A percentile compares a stretch with the other conserved stretches of the same genome.
Evolutionary conservation across 2,113 vertebrate genomes (phyloP).

Genomic region (Pholis gunnellus): DNA sequence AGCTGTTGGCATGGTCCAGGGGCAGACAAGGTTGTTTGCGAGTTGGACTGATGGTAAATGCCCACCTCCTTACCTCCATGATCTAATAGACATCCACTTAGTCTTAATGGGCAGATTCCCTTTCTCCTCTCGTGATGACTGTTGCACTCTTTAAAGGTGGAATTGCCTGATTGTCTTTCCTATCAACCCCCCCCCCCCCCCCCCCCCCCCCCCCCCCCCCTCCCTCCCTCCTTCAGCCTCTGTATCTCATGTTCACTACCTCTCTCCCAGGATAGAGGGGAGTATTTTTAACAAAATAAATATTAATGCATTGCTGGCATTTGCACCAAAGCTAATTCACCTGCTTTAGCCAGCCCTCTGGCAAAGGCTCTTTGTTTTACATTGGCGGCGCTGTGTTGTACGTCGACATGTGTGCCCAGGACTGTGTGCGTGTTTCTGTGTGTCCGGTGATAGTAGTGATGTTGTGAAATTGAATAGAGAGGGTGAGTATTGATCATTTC

Average conservation of each 20-base stretch:
- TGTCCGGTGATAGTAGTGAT: constrained; percentile 63
- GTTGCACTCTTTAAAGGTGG: constrained; percentile 80
- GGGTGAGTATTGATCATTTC: constrained; percentile 80
- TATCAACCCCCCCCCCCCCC: constrained; percentile 4
- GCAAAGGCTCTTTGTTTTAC: constrained; percentile 67
- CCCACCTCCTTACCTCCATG: constrained; percentile 82
- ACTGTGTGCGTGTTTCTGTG: constrained; percentile 21
- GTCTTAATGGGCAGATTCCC: constrained; percentile 83
- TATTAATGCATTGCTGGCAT: constrained; percentile 69
- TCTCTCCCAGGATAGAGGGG: constrained; percentile 44
- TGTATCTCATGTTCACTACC: constrained; percentile 54
- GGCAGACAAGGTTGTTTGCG: constrained; percentile 68
- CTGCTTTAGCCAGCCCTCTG: constrained; percentile 62
- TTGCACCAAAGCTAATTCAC: constrained; percentile 47
- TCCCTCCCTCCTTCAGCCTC: constrained; percentile 16
- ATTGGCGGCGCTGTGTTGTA: constrained; percentile 30
- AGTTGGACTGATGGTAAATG: constrained; percentile 81
- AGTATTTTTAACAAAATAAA: constrained; percentile 66
- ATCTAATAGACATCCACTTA: constrained; percentile 86
- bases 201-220: not conserved
- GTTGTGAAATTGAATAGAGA: constrained; percentile 82
- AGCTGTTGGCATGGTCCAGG: constrained; percentile 40
- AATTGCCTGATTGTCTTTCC: constrained; percentile 80
- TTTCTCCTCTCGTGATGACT: constrained; percentile 80
- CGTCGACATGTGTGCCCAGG: constrained; percentile 13